Evolutionary conservation across 2,113 vertebrate genomes (phyloP).

Genomic region (Aegithalos caudatus): DNA sequence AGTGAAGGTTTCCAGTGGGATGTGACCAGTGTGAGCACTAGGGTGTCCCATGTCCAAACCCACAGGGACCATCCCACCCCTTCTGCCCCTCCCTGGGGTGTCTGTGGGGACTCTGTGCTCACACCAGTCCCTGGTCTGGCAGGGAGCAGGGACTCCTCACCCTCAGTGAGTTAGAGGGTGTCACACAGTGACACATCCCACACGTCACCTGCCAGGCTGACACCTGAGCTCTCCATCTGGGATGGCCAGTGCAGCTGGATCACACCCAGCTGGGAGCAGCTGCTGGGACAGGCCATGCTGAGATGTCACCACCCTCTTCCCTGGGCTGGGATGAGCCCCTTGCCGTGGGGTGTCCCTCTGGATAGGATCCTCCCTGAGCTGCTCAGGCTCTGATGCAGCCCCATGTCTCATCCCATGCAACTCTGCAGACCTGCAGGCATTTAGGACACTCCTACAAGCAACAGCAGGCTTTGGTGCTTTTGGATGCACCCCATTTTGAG

Average conservation of each 20-base stretch:
- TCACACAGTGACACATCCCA: background rate
- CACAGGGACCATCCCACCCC: background rate
- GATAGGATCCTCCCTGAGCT: background rate
- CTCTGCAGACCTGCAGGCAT: background rate
- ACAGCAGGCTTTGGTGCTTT: background rate
- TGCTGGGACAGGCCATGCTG: background rate
- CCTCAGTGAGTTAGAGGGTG: background rate
- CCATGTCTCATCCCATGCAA: rapidly evolving
- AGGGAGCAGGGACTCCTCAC: background rate
- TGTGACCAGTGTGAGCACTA: rapidly evolving
- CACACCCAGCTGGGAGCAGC: background rate
- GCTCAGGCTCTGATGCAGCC: background rate
- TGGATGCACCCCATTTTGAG: background rate
- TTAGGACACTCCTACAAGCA: background rate
- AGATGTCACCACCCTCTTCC: background rate
- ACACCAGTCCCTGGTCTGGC: rapidly evolving
- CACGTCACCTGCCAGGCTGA: background rate
- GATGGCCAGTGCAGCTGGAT: background rate
- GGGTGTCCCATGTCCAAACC: rapidly evolving
- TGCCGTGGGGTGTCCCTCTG: rapidly evolving
- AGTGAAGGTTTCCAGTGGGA: background rate
- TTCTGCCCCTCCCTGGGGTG: background rate
- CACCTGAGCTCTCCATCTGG: background rate
- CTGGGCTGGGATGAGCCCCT: background rate
- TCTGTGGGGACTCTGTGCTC: background rate